Evolutionary conservation across 1,140 invertebrate genomes (phyloP).

Genomic region (Arion vulgaris): DNA sequence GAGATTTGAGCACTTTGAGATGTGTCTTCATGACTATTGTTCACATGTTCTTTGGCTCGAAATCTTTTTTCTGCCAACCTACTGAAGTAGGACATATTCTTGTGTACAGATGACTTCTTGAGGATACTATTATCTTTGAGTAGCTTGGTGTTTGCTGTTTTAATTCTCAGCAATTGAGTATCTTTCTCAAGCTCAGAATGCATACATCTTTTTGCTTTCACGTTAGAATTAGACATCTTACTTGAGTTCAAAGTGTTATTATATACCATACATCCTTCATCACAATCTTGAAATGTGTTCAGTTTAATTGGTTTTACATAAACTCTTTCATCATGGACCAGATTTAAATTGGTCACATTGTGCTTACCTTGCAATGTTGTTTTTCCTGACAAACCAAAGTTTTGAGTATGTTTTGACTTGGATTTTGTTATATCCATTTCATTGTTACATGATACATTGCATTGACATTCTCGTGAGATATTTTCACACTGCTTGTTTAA

Average conservation of each 20-base stretch:
- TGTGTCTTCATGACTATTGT: neutral
- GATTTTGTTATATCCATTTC: neutral
- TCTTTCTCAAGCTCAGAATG: neutral
- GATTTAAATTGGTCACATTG: neutral
- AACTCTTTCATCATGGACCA: neutral
- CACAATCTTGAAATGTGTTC: neutral
- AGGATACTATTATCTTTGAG: too few relatives aligned
- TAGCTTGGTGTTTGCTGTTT: neutral
- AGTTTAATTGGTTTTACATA: neutral
- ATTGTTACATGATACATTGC: neutral
- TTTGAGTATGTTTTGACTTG: neutral
- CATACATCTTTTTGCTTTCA: neutral
- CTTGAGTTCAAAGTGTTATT: neutral
- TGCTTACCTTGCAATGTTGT: neutral
- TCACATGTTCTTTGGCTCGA: neutral
- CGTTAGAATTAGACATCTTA: neutral
- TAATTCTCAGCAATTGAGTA: neutral
- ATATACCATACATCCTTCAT: neutral
- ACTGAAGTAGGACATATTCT: neutral
- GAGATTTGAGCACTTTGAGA: neutral
- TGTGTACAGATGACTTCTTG: too few relatives aligned
- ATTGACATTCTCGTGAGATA: neutral
- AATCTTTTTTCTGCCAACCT: neutral
- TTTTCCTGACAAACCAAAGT: neutral
- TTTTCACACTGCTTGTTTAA: neutral